Evolutionary conservation across 1,140 invertebrate species (phyloP), one percentile per base, ranked within the genome.

Genomic region (Lethrus apterus): DNA sequence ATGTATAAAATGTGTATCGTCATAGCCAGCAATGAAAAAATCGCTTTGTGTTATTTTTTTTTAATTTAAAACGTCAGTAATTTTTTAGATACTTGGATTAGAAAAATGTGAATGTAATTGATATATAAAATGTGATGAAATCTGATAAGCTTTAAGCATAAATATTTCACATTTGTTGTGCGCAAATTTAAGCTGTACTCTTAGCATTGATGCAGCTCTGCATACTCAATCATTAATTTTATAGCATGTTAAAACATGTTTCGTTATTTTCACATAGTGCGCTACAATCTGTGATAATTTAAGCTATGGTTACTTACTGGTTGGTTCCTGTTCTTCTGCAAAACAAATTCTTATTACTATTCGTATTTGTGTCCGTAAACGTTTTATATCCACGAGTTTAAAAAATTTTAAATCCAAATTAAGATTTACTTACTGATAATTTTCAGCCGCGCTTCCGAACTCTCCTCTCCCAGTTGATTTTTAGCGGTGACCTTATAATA

Each of bases 391-490:
- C 4, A 50, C 19, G n/a, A n/a, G n/a, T n/a, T 31, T 4, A 44
- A 30, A 3, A 4, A 9, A 31, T n/a, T 31, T 30, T 20, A 8
- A 11, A 4, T 11, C 17, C n/a, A 44, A 30, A n/a, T 31, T 7
- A 20, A 35, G 20, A 21, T 24, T 34, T 41, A 75, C 78, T 77
- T 73, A 93, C 89, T 86, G 55, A 84, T 81, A 7, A 88, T 75
- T 52, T 72, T 78, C n/a, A 94, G 71, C 50, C 73, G 74, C 13
- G 84, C 87, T 47, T 81, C 74, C 7, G 78, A 75, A 33, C 69
- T 70, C 14, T 77, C 74, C 62, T 88, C 82, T 3, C 92, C 87
- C 23, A 83, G 68, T 48, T 80, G 77, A 62, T 91, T 91, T 18
- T 74, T 76, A 4, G 86, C 88, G 1, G 70, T 77, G 3, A 90